phyloP scores from a whole-genome alignment of 2,113 vertebrate genomes.

The Corythaixoides concolor region DNA sequence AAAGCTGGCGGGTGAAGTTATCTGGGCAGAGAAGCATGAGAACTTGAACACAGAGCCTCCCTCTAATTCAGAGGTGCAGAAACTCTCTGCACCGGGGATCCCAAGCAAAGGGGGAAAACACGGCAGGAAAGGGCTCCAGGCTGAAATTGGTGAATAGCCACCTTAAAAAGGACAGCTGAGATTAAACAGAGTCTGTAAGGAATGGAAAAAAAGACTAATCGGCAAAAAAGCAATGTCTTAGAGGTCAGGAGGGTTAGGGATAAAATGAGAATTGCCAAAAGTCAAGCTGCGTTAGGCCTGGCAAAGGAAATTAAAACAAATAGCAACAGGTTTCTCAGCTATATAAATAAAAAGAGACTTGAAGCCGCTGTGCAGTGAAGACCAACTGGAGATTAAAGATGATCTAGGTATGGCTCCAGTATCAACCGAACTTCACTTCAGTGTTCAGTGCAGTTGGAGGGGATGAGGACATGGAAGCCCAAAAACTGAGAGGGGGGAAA shows the following conservation, averaged over 20 bases:
- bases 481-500: background rate
- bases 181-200: slow-evolving; percentile 10
- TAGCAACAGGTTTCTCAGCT: slow-evolving; percentile 64
- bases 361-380: background rate
- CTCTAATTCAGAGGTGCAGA: background rate
- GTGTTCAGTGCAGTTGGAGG: background rate
- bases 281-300: slow-evolving; percentile 53
- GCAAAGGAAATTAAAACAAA: slow-evolving; percentile 66
- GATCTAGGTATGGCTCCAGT: slow-evolving; percentile 4
- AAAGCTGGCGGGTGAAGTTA: slow-evolving; percentile 20
- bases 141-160: background rate
- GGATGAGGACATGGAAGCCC: background rate
- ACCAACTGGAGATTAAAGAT: slow-evolving; percentile 32
- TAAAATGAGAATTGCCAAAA: slow-evolving; percentile 60
- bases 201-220: slow-evolving; percentile 42
- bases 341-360: slow-evolving; percentile 63
- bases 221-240: slow-evolving; percentile 40
- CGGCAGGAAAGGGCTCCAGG: background rate
- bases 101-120: background rate
- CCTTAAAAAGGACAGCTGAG: slow-evolving; percentile 38
- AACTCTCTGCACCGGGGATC: background rate
- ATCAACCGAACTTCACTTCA: background rate
- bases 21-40: background rate
- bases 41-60: background rate
- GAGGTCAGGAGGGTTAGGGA: slow-evolving; percentile 59